Evolutionary conservation across 2,113 vertebrate species (phyloP).

Genomic region (Ameiurus melas): DNA sequence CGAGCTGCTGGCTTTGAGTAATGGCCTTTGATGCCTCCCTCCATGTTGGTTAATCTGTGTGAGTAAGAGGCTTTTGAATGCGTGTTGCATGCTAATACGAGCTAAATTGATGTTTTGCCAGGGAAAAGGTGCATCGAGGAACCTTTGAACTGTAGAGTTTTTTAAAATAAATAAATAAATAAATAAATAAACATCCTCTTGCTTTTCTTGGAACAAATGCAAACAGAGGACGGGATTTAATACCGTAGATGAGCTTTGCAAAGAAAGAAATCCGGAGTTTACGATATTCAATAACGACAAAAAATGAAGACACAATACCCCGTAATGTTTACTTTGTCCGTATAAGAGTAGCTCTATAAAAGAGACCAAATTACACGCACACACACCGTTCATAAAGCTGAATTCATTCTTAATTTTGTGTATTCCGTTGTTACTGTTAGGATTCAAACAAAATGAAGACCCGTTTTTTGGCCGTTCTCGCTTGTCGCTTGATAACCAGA

Average conservation of each 20-base stretch:
- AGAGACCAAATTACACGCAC: neutral
- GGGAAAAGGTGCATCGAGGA: neutral
- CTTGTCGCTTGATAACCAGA: neutral
- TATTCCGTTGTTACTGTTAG: no score
- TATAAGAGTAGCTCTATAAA: neutral
- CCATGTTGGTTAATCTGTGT: conserved; percentile 59
- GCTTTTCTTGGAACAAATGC: conserved; percentile 45
- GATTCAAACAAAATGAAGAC: neutral
- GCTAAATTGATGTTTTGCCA: conserved; percentile 53
- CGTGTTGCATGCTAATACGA: conserved; percentile 54
- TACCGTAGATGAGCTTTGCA: neutral
- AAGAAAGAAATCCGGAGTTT: neutral
- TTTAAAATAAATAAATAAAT: neutral
- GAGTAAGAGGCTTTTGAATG: conserved; percentile 51
- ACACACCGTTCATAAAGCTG: neutral
- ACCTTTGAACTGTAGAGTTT: conserved; percentile 2
- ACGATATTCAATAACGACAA: neutral
- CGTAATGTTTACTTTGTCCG: neutral
- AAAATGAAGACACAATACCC: neutral
- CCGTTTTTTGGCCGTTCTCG: neutral
- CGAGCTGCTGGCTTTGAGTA: conserved; percentile 52
- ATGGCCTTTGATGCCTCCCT: conserved; percentile 55
- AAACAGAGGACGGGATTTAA: conserved; percentile 39
- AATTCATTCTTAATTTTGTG: neutral
- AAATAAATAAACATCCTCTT: neutral